Evolutionary conservation across 2,113 vertebrate species (phyloP), one percentile per base, ranked within the genome.

Genomic region (Brachyhypopomus gauderio): DNA sequence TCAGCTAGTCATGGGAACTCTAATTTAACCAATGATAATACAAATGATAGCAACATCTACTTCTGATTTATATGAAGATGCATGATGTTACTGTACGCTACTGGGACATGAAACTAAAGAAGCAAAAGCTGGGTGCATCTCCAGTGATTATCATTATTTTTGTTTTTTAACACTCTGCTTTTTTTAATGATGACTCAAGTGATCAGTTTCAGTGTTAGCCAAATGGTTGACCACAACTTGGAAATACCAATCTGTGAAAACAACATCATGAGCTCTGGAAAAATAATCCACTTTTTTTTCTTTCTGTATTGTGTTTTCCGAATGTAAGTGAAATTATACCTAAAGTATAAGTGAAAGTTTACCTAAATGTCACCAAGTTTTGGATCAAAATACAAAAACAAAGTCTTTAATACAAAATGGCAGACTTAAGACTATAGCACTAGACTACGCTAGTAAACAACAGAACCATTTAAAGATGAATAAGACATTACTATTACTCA

Each of bases 351-450:
- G n/a, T n/a, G n/a, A n/a, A n/a, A n/a, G 22, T 79, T 34, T 60
- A 79, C 67, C 77, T 45, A 60, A 60, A 30, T 4, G 19, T 78
- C 45, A 23, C 27, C 45, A 67, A 52, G 19, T 11, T 67, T 9
- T 55, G 27, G 16, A 77, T n/a, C 63, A 48, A 78, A 67, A 67
- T 19, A 78, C 48, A 67, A 67, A 66, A 38, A 36, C 2, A 17
- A 2, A 52, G 25, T 20, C 23, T 77, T 48, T 30, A 48, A 52
- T 48, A 77, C 75, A 64, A 77, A 66, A 66, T 66, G 41, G 74
- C 38, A 20, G 38, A 27, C n/a, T 63, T 63, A 66, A 77, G 64
- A 64, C 75, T 55, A 77, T 27, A 70, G 48, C 64, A 59, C 30
- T 78, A 78, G 27, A 36, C 63, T 58, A 23, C 55, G n/a, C 27